These are phyloP conservation scores for Rugalucina vietnamica DNA, from an alignment of 2,888 invertebrate species.

Conservation along the genomic window DNA sequence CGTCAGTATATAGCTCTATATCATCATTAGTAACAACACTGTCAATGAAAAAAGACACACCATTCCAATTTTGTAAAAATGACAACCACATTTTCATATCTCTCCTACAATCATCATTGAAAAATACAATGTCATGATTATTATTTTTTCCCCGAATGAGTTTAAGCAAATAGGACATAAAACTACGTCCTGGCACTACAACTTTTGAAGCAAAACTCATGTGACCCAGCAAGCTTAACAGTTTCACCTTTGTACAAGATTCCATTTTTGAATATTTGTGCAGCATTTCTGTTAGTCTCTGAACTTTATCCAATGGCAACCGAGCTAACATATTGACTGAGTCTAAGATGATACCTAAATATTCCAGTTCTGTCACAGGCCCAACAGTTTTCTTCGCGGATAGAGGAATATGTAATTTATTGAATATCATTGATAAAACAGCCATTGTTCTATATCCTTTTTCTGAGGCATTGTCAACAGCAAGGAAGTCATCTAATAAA, in stretches of 20 bases:
- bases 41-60: neutral
- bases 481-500: constrained; percentile 48
- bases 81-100: neutral
- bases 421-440: constrained; percentile 35
- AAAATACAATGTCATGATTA: neutral
- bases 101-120: neutral
- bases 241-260: constrained; percentile 24
- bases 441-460: constrained; percentile 46
- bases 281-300: constrained; percentile 15
- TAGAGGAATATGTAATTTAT: constrained; percentile 45
- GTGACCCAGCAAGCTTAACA: constrained; percentile 36
- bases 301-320: constrained; percentile 34
- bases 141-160: neutral
- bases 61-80: neutral
- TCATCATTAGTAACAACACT: neutral
- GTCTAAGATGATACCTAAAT: constrained; percentile 48
- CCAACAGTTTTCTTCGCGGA: constrained; percentile 45
- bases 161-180: constrained; percentile 16
- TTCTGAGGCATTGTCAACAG: constrained; percentile 4
- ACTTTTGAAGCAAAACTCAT: constrained; percentile 6
- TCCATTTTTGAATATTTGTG: neutral
- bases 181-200: constrained; percentile 21
- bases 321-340: constrained; percentile 31
- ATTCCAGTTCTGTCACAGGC: constrained; percentile 36
- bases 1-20: neutral